Base-by-base conservation (phyloP, 1,140 invertebrate genomes). In the Druon quercuslanigerum region DNA sequence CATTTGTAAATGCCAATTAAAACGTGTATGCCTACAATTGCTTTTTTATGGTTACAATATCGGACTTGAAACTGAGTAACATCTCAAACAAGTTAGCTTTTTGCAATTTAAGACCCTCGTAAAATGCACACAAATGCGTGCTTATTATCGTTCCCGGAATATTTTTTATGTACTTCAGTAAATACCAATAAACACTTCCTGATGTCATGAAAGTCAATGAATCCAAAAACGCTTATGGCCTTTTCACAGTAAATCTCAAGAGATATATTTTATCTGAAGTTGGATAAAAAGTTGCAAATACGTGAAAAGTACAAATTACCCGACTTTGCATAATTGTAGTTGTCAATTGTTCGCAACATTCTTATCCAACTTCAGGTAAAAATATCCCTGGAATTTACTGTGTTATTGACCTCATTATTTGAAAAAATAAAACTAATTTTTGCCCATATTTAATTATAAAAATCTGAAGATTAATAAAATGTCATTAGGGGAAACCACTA, bases 71-170 rank as follows among this genome's bases (percentile, higher is more conserved):
- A 33, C 33, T 60, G 14, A 20, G 25, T 33, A 25, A 60, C 13
- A 20, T 13, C 33, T 20, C 19, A 60, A 33, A 60, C 57, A 14
- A 33, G 11, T 33, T 60, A 60, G 40, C 20, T 60, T 19, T 33
- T 54, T 17, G 7, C 8, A 54, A 54, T 54, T 54, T 60, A 60
- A 60, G 57, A 33, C 11, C 33, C 20, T 60, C 57, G 57, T 60
- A 25, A 60, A 60, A 60, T 60, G 40, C 57, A 20, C 57, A 40
- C 57, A 60, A 60, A 25, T 60, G 57, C 57, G 57, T 60, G 20
- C 13, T 60, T 60, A 25, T 60, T 60, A 60, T 60, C 57, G 20
- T 60, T 60, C 25, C 13, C 3, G 57, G 57, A 60, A 60, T 9
- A 13, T 40, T 60, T 60, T 60, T 60, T 60, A 60, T 33, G 20